Base-by-base conservation (phyloP, 92 coral and sea anemone genomes). In the Metridium senile region DNA sequence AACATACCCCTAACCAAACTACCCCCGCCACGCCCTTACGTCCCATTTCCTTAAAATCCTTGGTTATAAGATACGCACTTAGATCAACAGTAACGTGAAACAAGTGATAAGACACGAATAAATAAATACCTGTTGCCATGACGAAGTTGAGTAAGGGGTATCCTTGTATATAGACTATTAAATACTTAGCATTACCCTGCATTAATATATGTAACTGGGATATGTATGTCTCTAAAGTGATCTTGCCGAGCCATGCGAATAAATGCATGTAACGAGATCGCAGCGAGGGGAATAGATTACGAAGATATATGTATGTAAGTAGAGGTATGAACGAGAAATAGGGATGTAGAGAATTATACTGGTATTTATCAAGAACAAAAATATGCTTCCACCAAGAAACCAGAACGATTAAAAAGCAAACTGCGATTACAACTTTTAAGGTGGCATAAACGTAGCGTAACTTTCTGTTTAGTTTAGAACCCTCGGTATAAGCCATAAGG, bases 241-340 rank as follows among this genome's bases (percentile, higher is more conserved):
- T 86, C 32, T 80, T 91, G 1, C 97, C 97, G 0, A 91, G 91
- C 97, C 97, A 91, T 0, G 93, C 69, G 46, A 91, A 90, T 69
- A 91, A 69, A 59, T 82, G 27, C 20, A 84, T 71, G 70, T 82
- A 82, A 21, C 77, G 32, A 31, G 78, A 51, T 7, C 97, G 90
- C 30, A 91, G 61, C 32, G 74, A 53, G 27, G 97, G 91, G 58
- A 88, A 80, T 39, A 91, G 61, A 43, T 91, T 91, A 39, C 97
- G 89, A 10, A 91, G 78, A 33, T 63, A 86, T 46, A 91, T 91
- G 62, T 79, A 91, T 30, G 89, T 79, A 32, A 91, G 77, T 13
- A 91, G 30, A 26, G 97, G 97, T 9, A 91, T 58, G 46, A 85
- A 88, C 0, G 97, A 85, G 43, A 85, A 86, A 54, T 91, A 91